Percentiles rank a stretch among this genome's conserved stretches.
Conservation (phyloP, 1,140 invertebrate genomes). For the Zaprionus tsacasi region DNA sequence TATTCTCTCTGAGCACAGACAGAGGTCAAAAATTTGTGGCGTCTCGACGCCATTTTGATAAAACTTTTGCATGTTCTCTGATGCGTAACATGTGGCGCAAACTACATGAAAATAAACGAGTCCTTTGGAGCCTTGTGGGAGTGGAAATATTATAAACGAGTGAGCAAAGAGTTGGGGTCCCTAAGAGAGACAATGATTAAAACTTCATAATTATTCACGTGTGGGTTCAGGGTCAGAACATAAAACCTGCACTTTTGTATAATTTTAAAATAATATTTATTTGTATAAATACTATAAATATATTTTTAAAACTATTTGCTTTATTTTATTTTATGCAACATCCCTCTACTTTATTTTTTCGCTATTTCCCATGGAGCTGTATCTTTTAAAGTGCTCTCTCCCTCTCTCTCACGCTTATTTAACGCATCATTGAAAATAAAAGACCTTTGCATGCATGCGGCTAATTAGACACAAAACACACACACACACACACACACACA, state of each 20-base stretch:
- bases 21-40: slow-evolving; percentile 24
- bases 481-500: neutral
- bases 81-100: slow-evolving; percentile 14
- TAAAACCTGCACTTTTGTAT: no score
- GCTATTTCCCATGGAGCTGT: neutral
- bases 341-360: neutral
- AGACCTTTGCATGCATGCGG: slow-evolving; percentile 31
- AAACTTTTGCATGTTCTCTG: slow-evolving; percentile 34
- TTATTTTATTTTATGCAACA: no score
- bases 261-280: no score
- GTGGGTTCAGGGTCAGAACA: no score
- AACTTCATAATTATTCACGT: neutral
- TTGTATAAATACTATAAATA: no score
- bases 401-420: slow-evolving; percentile 5
- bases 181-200: neutral
- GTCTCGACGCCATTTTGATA: slow-evolving; percentile 19
- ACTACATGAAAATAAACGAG: neutral
- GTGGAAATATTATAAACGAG: neutral
- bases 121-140: neutral
- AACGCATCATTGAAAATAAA: slow-evolving; percentile 25
- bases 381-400: neutral
- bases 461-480: slow-evolving; percentile 50
- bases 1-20: neutral
- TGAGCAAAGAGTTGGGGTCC: rapidly evolving
- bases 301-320: no score